Percentiles rank a stretch among this genome's conserved stretches.
Evolutionary conservation across 2,113 vertebrate species (phyloP).

Genomic region (Scopus umbretta): DNA sequence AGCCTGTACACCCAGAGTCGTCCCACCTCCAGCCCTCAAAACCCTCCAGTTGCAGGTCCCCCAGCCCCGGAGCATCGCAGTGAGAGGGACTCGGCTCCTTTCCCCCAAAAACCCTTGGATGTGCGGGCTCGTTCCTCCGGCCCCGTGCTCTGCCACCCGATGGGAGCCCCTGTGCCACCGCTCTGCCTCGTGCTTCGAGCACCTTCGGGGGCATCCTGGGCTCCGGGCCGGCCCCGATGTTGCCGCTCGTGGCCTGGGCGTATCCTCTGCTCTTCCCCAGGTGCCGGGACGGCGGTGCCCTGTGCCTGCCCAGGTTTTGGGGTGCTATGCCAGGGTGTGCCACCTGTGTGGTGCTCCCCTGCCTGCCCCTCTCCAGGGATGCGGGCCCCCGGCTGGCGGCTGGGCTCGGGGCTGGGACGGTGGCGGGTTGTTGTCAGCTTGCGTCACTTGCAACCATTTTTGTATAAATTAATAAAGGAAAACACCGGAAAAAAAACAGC

Average conservation of each 20-base stretch:
- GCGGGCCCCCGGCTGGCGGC: neutral
- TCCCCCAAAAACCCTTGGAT: neutral
- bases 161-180: neutral
- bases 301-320: neutral
- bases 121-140: rapidly evolving
- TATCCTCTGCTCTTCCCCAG: neutral
- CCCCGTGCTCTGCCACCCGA: neutral
- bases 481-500: neutral
- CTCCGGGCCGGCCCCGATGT: rapidly evolving
- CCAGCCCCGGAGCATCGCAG: neutral
- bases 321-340: neutral
- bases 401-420: neutral
- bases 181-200: neutral
- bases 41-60: neutral
- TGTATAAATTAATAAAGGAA: conserved; percentile 65
- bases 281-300: neutral
- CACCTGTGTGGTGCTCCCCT: neutral
- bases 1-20: neutral
- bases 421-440: neutral
- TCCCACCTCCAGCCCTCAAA: neutral
- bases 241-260: neutral
- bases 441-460: conserved; percentile 1
- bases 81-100: neutral
- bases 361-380: neutral
- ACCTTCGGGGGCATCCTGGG: neutral